Evolutionary conservation across 2,888 invertebrate species (phyloP).

Genomic region (Parnassius smintheus): DNA sequence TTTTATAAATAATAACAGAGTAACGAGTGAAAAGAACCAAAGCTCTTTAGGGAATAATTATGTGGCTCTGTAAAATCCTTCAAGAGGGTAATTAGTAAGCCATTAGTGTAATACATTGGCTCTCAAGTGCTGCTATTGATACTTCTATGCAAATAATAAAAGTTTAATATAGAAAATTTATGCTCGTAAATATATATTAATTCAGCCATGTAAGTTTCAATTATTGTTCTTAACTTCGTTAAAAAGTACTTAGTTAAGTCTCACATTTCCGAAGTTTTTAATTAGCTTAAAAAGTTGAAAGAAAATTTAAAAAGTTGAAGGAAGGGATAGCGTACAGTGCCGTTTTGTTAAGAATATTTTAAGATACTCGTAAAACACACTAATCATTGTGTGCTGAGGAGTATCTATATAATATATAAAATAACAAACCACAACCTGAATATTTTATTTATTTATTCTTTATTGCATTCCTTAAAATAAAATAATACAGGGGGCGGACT

Average conservation of each 20-base stretch:
- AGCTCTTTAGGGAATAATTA: slow-evolving; percentile 63
- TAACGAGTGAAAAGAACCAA: slow-evolving; percentile 21
- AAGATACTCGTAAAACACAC: no score
- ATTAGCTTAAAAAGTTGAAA: no score
- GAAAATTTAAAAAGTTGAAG: no score
- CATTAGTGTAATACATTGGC: slow-evolving; percentile 70
- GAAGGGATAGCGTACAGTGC: no score
- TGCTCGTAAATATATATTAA: slow-evolving; percentile 34
- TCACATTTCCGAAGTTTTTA: slow-evolving; percentile 12
- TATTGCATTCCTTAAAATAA: no score
- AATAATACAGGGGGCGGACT: no score
- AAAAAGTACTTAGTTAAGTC: background rate
- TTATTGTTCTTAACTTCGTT: background rate
- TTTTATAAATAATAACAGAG: slow-evolving; percentile 21
- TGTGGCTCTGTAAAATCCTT: slow-evolving; percentile 61
- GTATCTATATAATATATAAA: no score
- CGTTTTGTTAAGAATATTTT: no score
- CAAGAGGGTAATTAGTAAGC: slow-evolving; percentile 69
- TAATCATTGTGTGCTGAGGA: no score
- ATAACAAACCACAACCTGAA: no score
- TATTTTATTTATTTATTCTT: no score
- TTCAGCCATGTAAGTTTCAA: background rate
- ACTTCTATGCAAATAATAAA: slow-evolving; percentile 53
- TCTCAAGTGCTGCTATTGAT: slow-evolving; percentile 47
- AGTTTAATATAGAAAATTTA: slow-evolving; percentile 45